Conservation (phyloP, 1,140 invertebrate genomes). For the Melipona quadrifasciata region DNA sequence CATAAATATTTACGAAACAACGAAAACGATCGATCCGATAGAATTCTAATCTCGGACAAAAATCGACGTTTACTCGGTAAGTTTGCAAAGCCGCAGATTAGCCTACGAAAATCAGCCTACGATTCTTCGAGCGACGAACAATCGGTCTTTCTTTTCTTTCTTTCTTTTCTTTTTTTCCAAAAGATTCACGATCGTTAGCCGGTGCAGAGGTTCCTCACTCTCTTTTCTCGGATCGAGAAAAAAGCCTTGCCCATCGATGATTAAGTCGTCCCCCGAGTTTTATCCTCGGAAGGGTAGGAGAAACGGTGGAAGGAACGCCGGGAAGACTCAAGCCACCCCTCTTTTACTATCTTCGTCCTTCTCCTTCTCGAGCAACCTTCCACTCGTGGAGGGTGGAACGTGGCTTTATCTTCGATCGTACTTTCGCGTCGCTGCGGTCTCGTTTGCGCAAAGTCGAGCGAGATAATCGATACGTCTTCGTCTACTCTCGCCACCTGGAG, state of each 20-base stretch:
- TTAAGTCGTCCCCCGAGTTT: conserved; percentile 63
- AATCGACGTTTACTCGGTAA: background rate
- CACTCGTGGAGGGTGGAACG: conserved; percentile 26
- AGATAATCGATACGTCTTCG: conserved; percentile 70
- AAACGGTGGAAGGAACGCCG: conserved; percentile 37
- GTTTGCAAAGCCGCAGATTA: background rate
- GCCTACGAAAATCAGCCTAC: too few relatives aligned
- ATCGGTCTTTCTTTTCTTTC: background rate
- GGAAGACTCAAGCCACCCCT: conserved; percentile 33
- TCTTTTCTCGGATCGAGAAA: conserved; percentile 15
- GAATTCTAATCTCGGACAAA: too few relatives aligned
- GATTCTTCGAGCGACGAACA: background rate
- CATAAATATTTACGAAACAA: too few relatives aligned
- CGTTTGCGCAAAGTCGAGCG: conserved; percentile 67
- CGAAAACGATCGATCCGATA: too few relatives aligned
- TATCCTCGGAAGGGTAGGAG: conserved; percentile 47
- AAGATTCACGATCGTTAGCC: conserved; percentile 50
- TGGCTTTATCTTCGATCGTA: conserved; percentile 68
- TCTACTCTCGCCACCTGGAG: conserved; percentile 57
- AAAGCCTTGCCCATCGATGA: conserved; percentile 52
- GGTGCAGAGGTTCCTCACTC: conserved; percentile 42
- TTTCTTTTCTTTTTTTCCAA: background rate
- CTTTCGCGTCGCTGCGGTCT: conserved; percentile 65
- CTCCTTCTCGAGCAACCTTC: background rate
- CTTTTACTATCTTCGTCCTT: conserved; percentile 15